Evolutionary conservation across 2,113 vertebrate species (phyloP), one percentile per base, ranked within the genome.

Genomic region (Amblyopsis rosae): DNA sequence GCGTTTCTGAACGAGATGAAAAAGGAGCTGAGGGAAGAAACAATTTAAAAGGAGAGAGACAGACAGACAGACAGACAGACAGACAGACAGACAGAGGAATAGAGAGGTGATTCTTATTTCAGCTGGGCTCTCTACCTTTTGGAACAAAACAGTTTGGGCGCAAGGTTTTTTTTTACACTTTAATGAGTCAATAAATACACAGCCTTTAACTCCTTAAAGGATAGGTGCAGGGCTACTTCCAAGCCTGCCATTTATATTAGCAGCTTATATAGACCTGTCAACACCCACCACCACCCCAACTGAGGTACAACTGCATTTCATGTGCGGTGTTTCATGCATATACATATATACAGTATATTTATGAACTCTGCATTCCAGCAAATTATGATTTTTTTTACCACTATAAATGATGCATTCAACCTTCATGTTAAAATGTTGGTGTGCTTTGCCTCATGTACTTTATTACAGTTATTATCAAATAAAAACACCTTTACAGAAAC

Each of bases 201-300:
- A 90, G 93, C 87, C 89, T 93, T 92, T 93, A 88, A 85, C 85
- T 85, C 62, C 69, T 92, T 90, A 91, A 90, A 90, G 88, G 69
- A 83, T 87, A 92, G 90, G 90, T 81, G 86, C 82, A 82, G 86
- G 83, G 86, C 90, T 82, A 88, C 90, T 91, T 88, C 91, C 91
- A 90, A 88, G 70, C 83, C 89, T 85, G 89, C 85, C 91, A 82
- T 93, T 94, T 93, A 92, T 91, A 93, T 93, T 92, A 94, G 94
- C 93, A 92, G 89, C 91, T 92, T 95, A 95, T 95, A 95, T 93
- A 90, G 93, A 93, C 91, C 92, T 94, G 94, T 95, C 94, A 94
- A 90, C 94, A 93, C 93, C 92, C 85, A 77, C 77, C 83, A 69
- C 69, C 77, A 76, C 80, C 76, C 87, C 87, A 84, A 84, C 86